Evolutionary conservation across 2,888 invertebrate genomes (phyloP), one percentile per base, ranked within the genome.

Genomic region (Heteropelma amictum): DNA sequence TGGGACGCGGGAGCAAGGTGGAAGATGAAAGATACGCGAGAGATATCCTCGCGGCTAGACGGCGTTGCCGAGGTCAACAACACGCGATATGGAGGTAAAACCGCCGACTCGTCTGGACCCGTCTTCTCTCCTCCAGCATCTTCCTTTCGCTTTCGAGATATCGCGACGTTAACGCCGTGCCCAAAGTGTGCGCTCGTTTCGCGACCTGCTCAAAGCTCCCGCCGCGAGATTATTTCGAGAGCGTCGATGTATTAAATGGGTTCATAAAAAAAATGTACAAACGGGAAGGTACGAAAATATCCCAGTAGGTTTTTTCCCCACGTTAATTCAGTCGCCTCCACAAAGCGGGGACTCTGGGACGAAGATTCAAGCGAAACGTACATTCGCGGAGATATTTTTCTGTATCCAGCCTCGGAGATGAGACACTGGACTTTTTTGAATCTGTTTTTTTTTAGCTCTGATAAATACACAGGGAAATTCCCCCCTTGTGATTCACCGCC

Each of bases 51-150:
- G 49, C 33, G 73, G 73, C 73, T 73, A 73, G 73, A 73, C 73
- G 63, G 49, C 47, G 56, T n/a, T n/a, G 54, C 61, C 73, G 73
- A 73, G 73, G 73, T 73, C 73, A 73, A 73, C 73, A 73, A 69
- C 73, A 73, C 72, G 51, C 49, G 40, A 23, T 8, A 23, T 10
- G 21, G 23, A 61, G n/a, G n/a, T n/a, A n/a, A n/a, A n/a, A n/a
- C n/a, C n/a, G n/a, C n/a, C 47, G 30, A 51, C 56, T 69, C 58
- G 73, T 73, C 63, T 68, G 73, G 56, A 69, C 69, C 68, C 63
- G n/a, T 68, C 67, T 61, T 72, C n/a, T 67, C 61, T 56, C 64
- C 63, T n/a, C n/a, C n/a, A n/a, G n/a, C 68, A 56, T 42, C 68
- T 42, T 30, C 63, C 63, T 73, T 73, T 64, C 58, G 63, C 73